Evolutionary conservation across 2,797 vertebrate genomes (phyloP), one percentile per base, ranked within the genome.

Genomic region (Thalassophryne amazonica): DNA sequence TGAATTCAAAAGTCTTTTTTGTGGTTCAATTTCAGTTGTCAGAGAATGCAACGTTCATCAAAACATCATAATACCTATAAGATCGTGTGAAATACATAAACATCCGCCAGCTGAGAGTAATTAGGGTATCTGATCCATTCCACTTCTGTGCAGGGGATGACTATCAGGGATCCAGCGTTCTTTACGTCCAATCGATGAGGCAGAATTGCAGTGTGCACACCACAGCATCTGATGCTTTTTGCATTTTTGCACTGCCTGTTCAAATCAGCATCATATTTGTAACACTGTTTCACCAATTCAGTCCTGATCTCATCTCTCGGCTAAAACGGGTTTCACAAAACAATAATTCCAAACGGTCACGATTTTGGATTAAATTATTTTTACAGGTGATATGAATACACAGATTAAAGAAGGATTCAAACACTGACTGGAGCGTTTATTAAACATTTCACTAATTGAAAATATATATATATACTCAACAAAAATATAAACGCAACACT

Each of bases 71-170:
- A 56, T 34, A 34, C 27, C 45, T 25, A 34, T 72, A 66, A 65
- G 56, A 69, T 43, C 27, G 61, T 2, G 17, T 49, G 56, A 36
- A 47, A 52, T 30, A 31, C 41, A 60, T 78, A 69, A 71, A 59
- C 21, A 22, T 47, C 45, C 33, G 39, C 60, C 50, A 62, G 36
- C 34, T 47, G 47, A 80, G 85, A 37, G 71, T 89, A 84, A 90
- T 88, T 89, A 80, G 25, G 49, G 62, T 74, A 62, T 67, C 15
- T 86, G 82, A 89, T 86, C 85, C 61, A 78, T 63, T 68, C 62
- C n/a, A 42, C 82, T 72, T 85, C 77, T 78, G 85, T 84, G 69
- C 67, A 73, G 82, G 60, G 84, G 70, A 92, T 86, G 87, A 76
- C 67, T 45, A 73, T 71, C 36, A 73, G 70, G 42, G 73, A 53